Base-by-base conservation (phyloP, 2,113 vertebrate species). In the Taurulus bubalis region DNA sequence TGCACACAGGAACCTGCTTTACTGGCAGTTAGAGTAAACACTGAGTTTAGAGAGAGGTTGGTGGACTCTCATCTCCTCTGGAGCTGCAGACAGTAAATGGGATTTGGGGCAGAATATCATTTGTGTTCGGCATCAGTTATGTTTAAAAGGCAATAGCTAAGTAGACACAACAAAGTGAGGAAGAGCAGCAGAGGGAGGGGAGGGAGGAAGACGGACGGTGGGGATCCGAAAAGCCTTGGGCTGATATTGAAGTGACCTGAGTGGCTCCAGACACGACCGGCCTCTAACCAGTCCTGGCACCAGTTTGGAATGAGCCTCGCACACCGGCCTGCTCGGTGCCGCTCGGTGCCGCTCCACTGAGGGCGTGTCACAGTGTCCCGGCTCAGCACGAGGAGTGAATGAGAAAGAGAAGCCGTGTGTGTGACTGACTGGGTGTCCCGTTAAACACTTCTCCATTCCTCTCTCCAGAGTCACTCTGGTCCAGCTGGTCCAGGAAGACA, bases 161-260 rank as follows among this genome's bases (percentile, higher is more conserved):
- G 62, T 24, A 71, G 79, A 80, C 73, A 73, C 84, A 85, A 71
- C 72, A 82, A 53, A 66, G 74, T 65, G 80, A 77, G 79, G 69
- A 71, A 58, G 36, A 26, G 70, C 56, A 30, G 40, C 78, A 75
- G 42, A 72, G 38, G 67, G 24, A 24, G 20, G 67, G 71, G 24
- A 47, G 36, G 70, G 73, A 75, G 80, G 75, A 78, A 65, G 85
- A 69, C 38, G 58, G 74, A 82, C 26, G 65, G 64, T 34, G 83
- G 77, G 78, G 76, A 87, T 89, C 77, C 88, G 91, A 63, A 14
- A 85, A 79, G 87, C 89, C 85, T 69, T 68, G 82, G 87, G 87
- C 84, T 91, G 90, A 90, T 94, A 92, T 92, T 91, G 93, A 94
- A 92, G 90, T 91, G 92, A 90, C 90, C 90, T 16, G 71, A 83